phyloP scores from a whole-genome alignment of 2,888 invertebrate species.

The Torymus auratus region DNA sequence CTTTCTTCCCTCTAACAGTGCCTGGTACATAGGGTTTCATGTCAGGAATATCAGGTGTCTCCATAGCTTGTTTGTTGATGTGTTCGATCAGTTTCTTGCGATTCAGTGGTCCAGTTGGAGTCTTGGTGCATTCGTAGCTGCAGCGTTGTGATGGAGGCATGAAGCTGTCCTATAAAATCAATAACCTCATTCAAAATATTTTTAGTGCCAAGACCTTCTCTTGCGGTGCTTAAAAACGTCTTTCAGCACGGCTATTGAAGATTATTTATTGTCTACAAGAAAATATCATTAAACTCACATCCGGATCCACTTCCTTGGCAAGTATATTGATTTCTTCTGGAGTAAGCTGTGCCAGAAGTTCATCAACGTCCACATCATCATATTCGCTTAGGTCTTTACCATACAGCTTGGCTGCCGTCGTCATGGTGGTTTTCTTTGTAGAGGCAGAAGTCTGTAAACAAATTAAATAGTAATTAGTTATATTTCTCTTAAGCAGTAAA shows the following conservation, averaged over 20 bases:
- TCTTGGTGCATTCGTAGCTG: slow-evolving; percentile 96
- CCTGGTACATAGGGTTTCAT: slow-evolving; percentile 95
- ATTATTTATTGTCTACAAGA: slow-evolving; percentile 7
- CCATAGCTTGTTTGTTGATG: slow-evolving; percentile 98
- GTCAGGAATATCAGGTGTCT: slow-evolving; percentile 98
- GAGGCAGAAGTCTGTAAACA: slow-evolving; percentile 89
- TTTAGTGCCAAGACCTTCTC: slow-evolving; percentile 6
- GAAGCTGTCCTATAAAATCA: slow-evolving; percentile 90
- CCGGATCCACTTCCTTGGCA: slow-evolving; percentile 99
- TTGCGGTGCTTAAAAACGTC: slow-evolving; percentile 3
- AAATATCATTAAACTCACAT: slow-evolving; percentile 84
- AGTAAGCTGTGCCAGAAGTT: slow-evolving; percentile 93
- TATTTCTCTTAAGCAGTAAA: too few relatives aligned
- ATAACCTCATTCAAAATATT: slow-evolving; percentile 9
- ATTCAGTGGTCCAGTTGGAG: slow-evolving; percentile 96
- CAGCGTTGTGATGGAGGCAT: slow-evolving; percentile 97
- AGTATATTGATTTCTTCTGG: slow-evolving; percentile 97
- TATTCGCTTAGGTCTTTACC: slow-evolving; percentile 93
- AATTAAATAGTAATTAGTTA: slow-evolving; percentile 5
- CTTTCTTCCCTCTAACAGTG: slow-evolving; percentile 93
- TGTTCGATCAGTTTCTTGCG: slow-evolving; percentile 96
- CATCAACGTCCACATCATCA: slow-evolving; percentile 97
- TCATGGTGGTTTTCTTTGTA: slow-evolving; percentile 92
- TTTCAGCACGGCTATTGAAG: slow-evolving; percentile 2
- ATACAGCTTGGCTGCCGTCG: slow-evolving; percentile 92